Conservation (phyloP, 2,113 vertebrate genomes). For the Ciconia maguari region DNA sequence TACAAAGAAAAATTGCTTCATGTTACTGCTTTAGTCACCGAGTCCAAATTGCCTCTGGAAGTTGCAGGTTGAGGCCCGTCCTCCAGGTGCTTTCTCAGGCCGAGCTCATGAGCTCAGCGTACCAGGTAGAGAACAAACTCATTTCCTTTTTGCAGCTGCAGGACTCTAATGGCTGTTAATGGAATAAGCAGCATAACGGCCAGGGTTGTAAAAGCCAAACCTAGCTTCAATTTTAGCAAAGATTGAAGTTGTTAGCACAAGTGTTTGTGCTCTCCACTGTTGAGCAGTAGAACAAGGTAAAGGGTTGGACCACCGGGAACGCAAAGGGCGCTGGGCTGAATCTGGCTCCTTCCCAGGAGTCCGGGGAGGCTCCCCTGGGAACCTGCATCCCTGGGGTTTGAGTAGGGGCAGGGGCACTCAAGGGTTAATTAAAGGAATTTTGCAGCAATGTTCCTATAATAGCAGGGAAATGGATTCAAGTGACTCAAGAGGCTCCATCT, state of each 20-base stretch:
- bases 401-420: neutral
- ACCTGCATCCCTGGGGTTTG: neutral
- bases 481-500: neutral
- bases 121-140: neutral
- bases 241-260: neutral
- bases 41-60: slow-evolving; percentile 18
- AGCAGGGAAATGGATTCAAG: neutral
- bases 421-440: neutral
- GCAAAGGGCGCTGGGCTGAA: fast-evolving
- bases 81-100: neutral
- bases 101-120: fast-evolving
- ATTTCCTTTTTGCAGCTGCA: neutral
- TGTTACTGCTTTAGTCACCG: neutral
- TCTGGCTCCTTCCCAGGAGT: neutral
- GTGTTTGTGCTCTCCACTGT: neutral
- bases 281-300: neutral
- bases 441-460: neutral
- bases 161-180: neutral
- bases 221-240: neutral
- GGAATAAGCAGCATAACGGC: neutral
- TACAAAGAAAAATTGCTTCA: neutral
- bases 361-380: neutral
- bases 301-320: fast-evolving
- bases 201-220: neutral
- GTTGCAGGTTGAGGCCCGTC: neutral